Evolutionary conservation across 2,113 vertebrate genomes (phyloP).

Genomic region (Vombatus ursinus): DNA sequence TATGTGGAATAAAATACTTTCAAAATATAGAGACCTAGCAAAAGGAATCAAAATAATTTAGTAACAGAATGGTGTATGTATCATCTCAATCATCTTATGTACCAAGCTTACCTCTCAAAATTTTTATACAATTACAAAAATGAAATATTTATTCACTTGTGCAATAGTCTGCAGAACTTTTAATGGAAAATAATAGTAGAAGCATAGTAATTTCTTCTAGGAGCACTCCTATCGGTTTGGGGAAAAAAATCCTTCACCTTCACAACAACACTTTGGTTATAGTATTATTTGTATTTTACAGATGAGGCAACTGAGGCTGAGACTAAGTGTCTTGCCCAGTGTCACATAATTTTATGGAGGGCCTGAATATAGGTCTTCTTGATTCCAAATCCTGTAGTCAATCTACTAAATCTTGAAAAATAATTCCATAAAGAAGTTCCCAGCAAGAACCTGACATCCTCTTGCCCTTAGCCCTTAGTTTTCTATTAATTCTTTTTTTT

Average conservation of each 20-base stretch:
- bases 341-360: background rate
- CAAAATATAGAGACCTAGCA: background rate
- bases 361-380: too few species aligned
- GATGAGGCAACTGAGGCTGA: background rate
- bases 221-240: background rate
- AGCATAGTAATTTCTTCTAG: background rate
- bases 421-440: background rate
- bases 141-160: background rate
- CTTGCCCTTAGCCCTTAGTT: background rate
- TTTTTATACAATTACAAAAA: background rate
- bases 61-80: background rate
- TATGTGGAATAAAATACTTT: background rate
- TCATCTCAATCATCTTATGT: background rate
- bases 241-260: background rate
- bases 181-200: background rate
- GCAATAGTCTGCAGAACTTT: background rate
- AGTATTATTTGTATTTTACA: background rate
- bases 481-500: background rate
- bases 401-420: constrained; percentile 13
- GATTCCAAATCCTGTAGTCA: background rate
- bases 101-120: background rate
- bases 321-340: background rate
- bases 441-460: background rate
- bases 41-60: background rate
- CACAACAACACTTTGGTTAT: background rate